Base-by-base conservation (phyloP, 2,113 vertebrate genomes). In the Ciconia boyciana region DNA sequence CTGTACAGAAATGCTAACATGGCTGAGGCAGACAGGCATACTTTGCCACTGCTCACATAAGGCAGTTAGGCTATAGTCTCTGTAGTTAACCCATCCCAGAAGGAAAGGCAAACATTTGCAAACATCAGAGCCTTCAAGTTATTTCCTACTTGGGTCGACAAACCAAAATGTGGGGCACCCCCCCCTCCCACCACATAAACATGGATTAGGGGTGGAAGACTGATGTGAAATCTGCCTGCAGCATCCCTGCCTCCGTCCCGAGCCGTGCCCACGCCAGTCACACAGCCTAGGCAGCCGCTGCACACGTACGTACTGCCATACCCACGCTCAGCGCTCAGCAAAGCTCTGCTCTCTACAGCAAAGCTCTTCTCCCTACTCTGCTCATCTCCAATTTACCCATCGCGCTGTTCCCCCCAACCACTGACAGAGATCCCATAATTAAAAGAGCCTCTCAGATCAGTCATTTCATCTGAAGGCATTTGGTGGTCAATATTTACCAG, bases 271-370 rank as follows among this genome's bases (percentile, higher is more conserved):
- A 3, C 1, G 6, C 15, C 0, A 3, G 57, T 31, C n/a, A 26
- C 8, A 1, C 31, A 71, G 60, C 54, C 36, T 48, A 14, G 61
- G 48, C 52, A 44, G 41, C 31, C 0, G 0, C 83, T 55, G 44
- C 51, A 11, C 15, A 6, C 9, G 0, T 14, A 19, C 0, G 2
- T 9, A 4, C 39, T 25, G 66, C 49, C 2, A 0, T 11, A 48
- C 26, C 19, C 29, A 21, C 0, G 2, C 41, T 13, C 44, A 25
- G 46, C 2, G 0, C 41, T 17, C 22, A 3, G 43, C 54, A 60
- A 32, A 85, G n/a, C 31, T 51, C 64, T 44, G 8, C 46, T 36
- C 29, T n/a, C 41, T 34, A 7, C 34, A 25, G 48, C 31, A 66
- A 29, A 61, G 28, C 43, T 49, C 60, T 52, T 39, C 31, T 20